These are phyloP conservation scores for Macropodus opercularis DNA, from an alignment of 2,797 vertebrate species.

Conservation along the genomic window DNA sequence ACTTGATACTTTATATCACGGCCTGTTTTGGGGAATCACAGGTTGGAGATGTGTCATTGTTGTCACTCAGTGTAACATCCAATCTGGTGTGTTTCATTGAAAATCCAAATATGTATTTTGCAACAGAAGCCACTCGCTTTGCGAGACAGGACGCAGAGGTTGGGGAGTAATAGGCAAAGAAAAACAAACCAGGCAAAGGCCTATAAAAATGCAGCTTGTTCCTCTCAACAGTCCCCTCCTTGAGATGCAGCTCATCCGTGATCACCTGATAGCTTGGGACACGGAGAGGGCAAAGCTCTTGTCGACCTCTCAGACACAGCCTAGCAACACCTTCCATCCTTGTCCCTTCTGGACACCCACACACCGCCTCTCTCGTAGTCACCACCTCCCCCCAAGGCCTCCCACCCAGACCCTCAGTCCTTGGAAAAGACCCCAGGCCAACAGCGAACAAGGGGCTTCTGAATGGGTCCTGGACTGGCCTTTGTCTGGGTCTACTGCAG, in stretches of 20 bases:
- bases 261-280: slow-evolving; percentile 81
- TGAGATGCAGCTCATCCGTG: slow-evolving; percentile 78
- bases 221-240: slow-evolving; percentile 67
- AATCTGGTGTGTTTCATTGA: background rate
- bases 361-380: slow-evolving; percentile 50
- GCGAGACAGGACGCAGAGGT: slow-evolving; percentile 22
- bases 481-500: slow-evolving; percentile 76
- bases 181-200: slow-evolving; percentile 46
- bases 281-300: slow-evolving; percentile 69
- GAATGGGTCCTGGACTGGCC: slow-evolving; percentile 79
- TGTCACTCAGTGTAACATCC: background rate
- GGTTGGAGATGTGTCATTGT: background rate
- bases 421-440: slow-evolving; percentile 80
- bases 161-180: slow-evolving; percentile 32
- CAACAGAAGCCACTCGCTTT: slow-evolving; percentile 16
- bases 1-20: background rate
- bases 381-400: slow-evolving; percentile 74
- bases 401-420: slow-evolving; percentile 74
- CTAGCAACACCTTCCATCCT: slow-evolving; percentile 78
- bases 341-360: slow-evolving; percentile 74
- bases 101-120: slow-evolving; percentile 12
- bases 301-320: slow-evolving; percentile 73
- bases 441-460: slow-evolving; percentile 74
- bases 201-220: slow-evolving; percentile 63
- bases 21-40: background rate